A percentile compares a stretch with the other conserved stretches of the same genome.
phyloP scores from a whole-genome alignment of 2,888 invertebrate genomes.

The Malachius bipustulatus region DNA sequence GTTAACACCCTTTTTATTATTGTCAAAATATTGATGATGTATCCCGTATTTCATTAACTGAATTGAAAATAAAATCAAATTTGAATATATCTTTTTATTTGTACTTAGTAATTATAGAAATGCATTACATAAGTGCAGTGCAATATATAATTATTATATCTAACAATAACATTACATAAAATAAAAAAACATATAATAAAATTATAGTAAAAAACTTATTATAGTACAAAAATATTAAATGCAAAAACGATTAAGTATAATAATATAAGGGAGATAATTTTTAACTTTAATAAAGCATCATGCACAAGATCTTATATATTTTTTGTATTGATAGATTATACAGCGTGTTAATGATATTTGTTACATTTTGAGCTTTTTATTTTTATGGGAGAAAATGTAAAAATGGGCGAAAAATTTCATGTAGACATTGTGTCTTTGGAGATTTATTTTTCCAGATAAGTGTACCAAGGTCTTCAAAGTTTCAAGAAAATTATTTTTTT shows the following conservation, averaged over 20 bases:
- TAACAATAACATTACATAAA: constrained; percentile 34
- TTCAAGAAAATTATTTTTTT: too few relatives aligned
- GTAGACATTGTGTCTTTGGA: too few relatives aligned
- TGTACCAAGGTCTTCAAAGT: too few relatives aligned
- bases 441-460: too few relatives aligned
- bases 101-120: constrained; percentile 29
- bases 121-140: constrained; percentile 36
- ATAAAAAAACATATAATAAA: constrained; percentile 29
- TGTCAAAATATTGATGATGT: too few relatives aligned
- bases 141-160: constrained; percentile 32
- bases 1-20: too few relatives aligned
- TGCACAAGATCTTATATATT: constrained; percentile 4
- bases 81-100: constrained; percentile 25
- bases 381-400: too few relatives aligned
- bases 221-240: constrained; percentile 21
- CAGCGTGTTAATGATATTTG: background rate
- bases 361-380: too few relatives aligned
- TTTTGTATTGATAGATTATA: too few relatives aligned
- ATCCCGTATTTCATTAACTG: too few relatives aligned
- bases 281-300: constrained; percentile 9
- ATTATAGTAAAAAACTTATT: constrained; percentile 27
- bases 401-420: too few relatives aligned
- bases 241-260: background rate
- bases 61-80: constrained; percentile 3
- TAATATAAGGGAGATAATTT: background rate